Base-by-base conservation (phyloP, 2,797 vertebrate genomes). In the Microctenopoma lineatum region DNA sequence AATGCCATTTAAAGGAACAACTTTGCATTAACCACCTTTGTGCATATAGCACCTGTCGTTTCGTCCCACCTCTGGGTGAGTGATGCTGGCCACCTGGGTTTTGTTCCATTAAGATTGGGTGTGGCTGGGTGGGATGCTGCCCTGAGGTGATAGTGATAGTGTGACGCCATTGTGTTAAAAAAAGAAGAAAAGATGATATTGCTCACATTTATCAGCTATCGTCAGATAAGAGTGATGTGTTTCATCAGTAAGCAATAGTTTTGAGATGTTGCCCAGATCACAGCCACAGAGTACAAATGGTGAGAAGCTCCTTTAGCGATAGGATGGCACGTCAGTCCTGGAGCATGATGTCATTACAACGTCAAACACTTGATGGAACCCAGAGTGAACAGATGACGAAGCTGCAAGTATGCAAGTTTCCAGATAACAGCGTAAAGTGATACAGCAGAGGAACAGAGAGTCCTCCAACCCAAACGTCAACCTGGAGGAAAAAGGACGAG, bases 71-170 rank as follows among this genome's bases (percentile, higher is more conserved):
- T 69, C 51, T 13, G 80, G 80, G 77, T 84, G 78, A 87, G 42
- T 53, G 67, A 84, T 80, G 78, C 38, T 10, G 34, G 32, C 75
- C 80, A 71, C 70, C 84, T 81, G 79, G 63, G 81, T 65, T 70
- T 76, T 27, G 74, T 59, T 36, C 60, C 61, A 67, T 21, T 21
- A 21, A 21, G 21, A 21, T 21, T 21, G 80, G 87, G 73, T 39
- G 74, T 53, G 81, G 60, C 64, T 29, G 58, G 57, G 69, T 66
- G 71, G 64, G 68, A 14, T 18, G 4, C 44, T 11, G 5, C 68
- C 71, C 61, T 3, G 34, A 61, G 70, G 79, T 41, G 15, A 52
- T n/a, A 1, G 1, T 56, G 56, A 67, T 39, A 59, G 36, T 3
- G 42, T 41, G 18, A 56, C n/a, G 41, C 14, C 15, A 48, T 73